Percentiles rank a stretch among this genome's conserved stretches.
phyloP scores from a whole-genome alignment of 2,113 vertebrate species.

The Neomonachus schauinslandi region DNA sequence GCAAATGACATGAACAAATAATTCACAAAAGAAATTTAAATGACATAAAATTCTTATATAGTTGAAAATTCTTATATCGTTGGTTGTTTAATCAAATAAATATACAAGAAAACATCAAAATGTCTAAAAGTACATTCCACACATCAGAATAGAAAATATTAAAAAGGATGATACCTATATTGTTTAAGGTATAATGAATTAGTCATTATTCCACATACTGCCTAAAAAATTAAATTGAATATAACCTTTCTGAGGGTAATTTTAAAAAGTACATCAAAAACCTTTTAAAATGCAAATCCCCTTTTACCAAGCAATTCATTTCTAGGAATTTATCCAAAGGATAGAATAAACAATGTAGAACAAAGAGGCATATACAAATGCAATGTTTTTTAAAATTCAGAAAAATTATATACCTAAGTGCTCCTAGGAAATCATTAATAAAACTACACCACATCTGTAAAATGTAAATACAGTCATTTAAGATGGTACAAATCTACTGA shows the following conservation, averaged over 20 bases:
- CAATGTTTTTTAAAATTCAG: neutral
- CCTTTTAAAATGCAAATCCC: neutral
- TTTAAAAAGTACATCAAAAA: conserved; percentile 43
- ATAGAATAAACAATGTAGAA: conserved; percentile 34
- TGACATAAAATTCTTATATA: neutral
- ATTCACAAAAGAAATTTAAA: conserved; percentile 44
- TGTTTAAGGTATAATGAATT: neutral
- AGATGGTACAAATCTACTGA: neutral
- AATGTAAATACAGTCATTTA: conserved; percentile 11
- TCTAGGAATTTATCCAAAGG: neutral
- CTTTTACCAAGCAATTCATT: conserved; percentile 37
- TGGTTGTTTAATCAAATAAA: conserved; percentile 46
- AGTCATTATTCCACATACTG: conserved; percentile 14
- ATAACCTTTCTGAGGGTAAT: neutral
- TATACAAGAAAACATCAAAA: conserved; percentile 53
- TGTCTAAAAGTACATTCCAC: neutral
- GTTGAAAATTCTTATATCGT: neutral
- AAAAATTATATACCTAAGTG: conserved; percentile 46
- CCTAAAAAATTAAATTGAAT: conserved; percentile 23
- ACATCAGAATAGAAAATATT: conserved; percentile 32
- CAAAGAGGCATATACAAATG: neutral
- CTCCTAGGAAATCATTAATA: conserved; percentile 16
- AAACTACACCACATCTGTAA: neutral
- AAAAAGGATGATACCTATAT: neutral
- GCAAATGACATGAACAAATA: conserved; percentile 25